A percentile compares a stretch with the other conserved stretches of the same genome.
These are phyloP conservation scores for Hycleus cichorii DNA, from an alignment of 1,140 invertebrate genomes.

Conservation along the genomic window DNA sequence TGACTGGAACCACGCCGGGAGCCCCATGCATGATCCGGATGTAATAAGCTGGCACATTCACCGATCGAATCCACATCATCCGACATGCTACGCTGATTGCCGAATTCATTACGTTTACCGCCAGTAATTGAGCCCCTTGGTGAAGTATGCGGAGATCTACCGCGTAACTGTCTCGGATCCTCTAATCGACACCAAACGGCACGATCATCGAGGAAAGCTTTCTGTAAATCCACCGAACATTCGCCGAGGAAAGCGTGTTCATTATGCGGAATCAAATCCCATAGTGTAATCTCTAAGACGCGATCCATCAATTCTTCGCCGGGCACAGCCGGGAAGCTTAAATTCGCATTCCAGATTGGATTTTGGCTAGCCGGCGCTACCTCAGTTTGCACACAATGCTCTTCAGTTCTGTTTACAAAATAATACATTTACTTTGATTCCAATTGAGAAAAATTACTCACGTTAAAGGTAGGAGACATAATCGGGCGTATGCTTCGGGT, in stretches of 20 bases:
- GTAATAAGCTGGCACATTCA: constrained; percentile 62
- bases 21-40: constrained; percentile 78
- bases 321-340: constrained; percentile 68
- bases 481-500: constrained; percentile 76
- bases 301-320: constrained; percentile 71
- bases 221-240: constrained; percentile 70
- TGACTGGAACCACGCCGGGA: constrained; percentile 75
- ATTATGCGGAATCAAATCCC: constrained; percentile 74
- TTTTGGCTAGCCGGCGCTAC: constrained; percentile 74
- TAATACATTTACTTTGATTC: neutral
- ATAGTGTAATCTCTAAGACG: constrained; percentile 76
- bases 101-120: constrained; percentile 56
- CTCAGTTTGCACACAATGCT: constrained; percentile 66
- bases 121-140: constrained; percentile 71
- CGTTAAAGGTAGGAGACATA: constrained; percentile 68
- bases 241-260: constrained; percentile 79
- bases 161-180: constrained; percentile 61
- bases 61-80: constrained; percentile 67
- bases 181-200: constrained; percentile 82
- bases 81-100: constrained; percentile 59
- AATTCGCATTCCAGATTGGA: constrained; percentile 85
- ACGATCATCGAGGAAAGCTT: constrained; percentile 75
- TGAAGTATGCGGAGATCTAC: constrained; percentile 65
- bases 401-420: constrained; percentile 52
- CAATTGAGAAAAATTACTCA: constrained; percentile 43